Base-by-base conservation (phyloP, 2,797 vertebrate species). In the Schizopygopsis pylzovi region DNA sequence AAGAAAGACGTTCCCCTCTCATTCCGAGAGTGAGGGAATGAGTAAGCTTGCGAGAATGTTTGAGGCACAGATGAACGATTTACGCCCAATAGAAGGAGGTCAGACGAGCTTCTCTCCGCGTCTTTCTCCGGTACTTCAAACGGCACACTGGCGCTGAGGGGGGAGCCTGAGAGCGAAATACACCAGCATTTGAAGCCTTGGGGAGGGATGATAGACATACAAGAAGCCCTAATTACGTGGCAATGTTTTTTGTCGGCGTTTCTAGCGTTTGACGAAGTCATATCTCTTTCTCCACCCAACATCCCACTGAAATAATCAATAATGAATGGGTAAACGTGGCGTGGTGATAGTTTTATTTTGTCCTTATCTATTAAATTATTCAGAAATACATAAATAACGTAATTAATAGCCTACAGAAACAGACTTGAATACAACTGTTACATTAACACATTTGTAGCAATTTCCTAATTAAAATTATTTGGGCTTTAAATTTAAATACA, bases 151-250 rank as follows among this genome's bases (percentile, higher is more conserved):
- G 92, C 94, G 93, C 90, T 91, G 90, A 87, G 90, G 90, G 90
- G 91, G 89, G 92, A 92, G 92, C 89, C 87, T 93, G 92, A 91
- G 91, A 91, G 79, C 86, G 79, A 85, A 92, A 92, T 89, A 93
- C 91, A 93, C 93, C 91, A 94, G 93, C 92, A 92, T 90, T 92
- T 92, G 92, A 92, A 93, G 92, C 94, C 93, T 92, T 90, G 83
- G 94, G 93, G 94, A 94, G 93, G 93, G 93, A 90, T 92, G 91
- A 93, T 88, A 91, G 88, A 89, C 93, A 85, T 94, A 95, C 94
- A 93, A 92, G 93, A 93, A 94, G 95, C 90, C 93, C 93, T 95
- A 96, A 97, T 97, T 97, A 97, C 96, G 95, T 96, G 96, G 96
- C 96, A 95, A 90, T 90, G 93, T 37, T 67, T 70, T 90, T 94